Conservation (phyloP, 2,888 invertebrate species). For the Cryptus viduatorius region DNA sequence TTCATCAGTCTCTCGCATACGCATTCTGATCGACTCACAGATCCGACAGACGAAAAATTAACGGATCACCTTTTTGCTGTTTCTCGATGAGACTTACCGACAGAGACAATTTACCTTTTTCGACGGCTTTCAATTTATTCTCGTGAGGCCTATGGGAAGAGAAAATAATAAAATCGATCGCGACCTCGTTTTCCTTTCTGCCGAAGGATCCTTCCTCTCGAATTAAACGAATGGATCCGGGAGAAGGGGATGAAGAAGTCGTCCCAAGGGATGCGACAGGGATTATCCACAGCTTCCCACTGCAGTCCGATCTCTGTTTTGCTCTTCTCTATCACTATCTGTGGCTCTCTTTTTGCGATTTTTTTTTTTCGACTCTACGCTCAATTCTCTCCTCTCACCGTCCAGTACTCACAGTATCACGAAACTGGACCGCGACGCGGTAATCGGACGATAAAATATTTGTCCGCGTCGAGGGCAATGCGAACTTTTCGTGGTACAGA, state of each 20-base stretch:
- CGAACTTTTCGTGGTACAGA: slow-evolving; percentile 11
- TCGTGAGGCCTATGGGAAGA: neutral
- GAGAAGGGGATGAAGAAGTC: neutral
- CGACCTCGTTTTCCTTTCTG: slow-evolving; percentile 35
- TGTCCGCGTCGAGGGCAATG: slow-evolving; percentile 14
- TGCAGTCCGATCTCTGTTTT: slow-evolving; percentile 11
- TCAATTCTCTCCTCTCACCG: neutral
- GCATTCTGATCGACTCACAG: neutral
- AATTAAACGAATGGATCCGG: slow-evolving; percentile 42
- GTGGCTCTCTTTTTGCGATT: neutral
- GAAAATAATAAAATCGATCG: slow-evolving; percentile 12
- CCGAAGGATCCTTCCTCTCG: slow-evolving; percentile 39
- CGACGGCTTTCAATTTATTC: neutral
- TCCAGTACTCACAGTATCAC: neutral
- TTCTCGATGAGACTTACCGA: neutral
- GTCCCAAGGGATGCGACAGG: slow-evolving; percentile 25
- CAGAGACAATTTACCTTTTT: neutral
- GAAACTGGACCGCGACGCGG: slow-evolving; percentile 14
- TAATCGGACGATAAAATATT: slow-evolving; percentile 59
- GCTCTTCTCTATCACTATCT: neutral
- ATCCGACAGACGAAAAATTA: neutral
- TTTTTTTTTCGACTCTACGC: slow-evolving; percentile 8
- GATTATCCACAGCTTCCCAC: slow-evolving; percentile 24
- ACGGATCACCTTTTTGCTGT: neutral
- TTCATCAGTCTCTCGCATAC: slow-evolving; percentile 13